These are phyloP conservation scores for Unio pictorum DNA, from an alignment of 2,888 invertebrate genomes.

Conservation along the genomic window DNA sequence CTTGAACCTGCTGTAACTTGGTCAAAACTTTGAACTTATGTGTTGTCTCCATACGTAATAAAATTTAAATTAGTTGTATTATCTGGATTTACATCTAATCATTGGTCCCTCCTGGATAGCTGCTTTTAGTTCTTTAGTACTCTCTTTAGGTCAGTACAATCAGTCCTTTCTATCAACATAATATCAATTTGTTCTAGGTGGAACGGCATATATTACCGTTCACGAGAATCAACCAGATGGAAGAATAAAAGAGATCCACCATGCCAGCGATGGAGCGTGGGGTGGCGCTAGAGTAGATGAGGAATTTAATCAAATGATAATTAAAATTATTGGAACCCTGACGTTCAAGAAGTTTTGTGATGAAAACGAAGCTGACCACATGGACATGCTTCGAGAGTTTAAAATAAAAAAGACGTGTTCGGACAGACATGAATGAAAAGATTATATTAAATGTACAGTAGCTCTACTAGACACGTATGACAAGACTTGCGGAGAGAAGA, in stretches of 20 bases:
- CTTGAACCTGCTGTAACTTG: too few relatives aligned
- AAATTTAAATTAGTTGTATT: too few relatives aligned
- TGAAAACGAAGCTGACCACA: not conserved
- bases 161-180: too few relatives aligned
- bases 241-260: slow-evolving; percentile 1
- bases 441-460: not conserved
- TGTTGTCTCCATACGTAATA: too few relatives aligned
- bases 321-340: slow-evolving; percentile 5
- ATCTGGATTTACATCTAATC: too few relatives aligned
- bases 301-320: slow-evolving; percentile 1
- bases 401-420: slow-evolving; percentile 3
- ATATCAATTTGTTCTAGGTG: not conserved
- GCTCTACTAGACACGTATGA: not conserved
- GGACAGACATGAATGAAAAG: slow-evolving; percentile 1
- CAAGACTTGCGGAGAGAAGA: slow-evolving; percentile 1
- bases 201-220: slow-evolving; percentile 7
- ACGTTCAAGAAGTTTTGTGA: slow-evolving; percentile 1
- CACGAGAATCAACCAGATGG: slow-evolving; percentile 1
- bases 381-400: slow-evolving; percentile 5
- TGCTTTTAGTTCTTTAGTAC: too few relatives aligned
- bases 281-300: slow-evolving; percentile 6
- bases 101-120: too few relatives aligned
- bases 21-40: too few relatives aligned
- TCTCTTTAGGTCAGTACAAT: too few relatives aligned
- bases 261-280: slow-evolving; percentile 7